Percentiles rank a stretch among this genome's conserved stretches.
These are phyloP conservation scores for Kryptolebias marmoratus DNA, from an alignment of 2,113 vertebrate species.

Conservation along the genomic window DNA sequence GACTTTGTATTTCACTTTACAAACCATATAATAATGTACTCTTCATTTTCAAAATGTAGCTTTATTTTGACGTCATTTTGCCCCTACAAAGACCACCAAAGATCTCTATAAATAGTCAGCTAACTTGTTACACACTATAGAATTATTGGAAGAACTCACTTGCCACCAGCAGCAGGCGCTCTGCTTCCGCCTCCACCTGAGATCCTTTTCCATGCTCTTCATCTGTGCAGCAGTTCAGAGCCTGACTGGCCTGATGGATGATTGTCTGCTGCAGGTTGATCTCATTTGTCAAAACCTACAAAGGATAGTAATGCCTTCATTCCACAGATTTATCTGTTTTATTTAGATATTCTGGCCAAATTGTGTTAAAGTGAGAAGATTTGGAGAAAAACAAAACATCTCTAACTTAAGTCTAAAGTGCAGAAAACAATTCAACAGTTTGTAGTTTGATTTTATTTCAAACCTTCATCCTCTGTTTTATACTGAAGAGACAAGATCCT, in stretches of 20 bases:
- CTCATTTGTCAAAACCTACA: slow-evolving; percentile 83
- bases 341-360: neutral
- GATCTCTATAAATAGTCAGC: too few relatives aligned
- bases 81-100: too few relatives aligned
- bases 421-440: neutral
- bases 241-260: slow-evolving; percentile 96
- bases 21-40: too few relatives aligned
- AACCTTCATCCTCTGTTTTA: slow-evolving; percentile 96
- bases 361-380: too few relatives aligned
- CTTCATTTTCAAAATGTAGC: too few relatives aligned
- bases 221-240: slow-evolving; percentile 95
- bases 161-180: slow-evolving; percentile 92
- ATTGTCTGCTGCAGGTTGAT: slow-evolving; percentile 95
- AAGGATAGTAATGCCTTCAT: neutral
- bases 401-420: too few relatives aligned
- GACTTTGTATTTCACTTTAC: too few relatives aligned
- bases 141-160: slow-evolving; percentile 79
- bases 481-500: slow-evolving; percentile 77
- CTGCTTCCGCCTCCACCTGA: slow-evolving; percentile 94
- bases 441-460: neutral
- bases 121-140: too few relatives aligned
- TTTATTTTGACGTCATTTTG: too few relatives aligned
- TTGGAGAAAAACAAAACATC: too few relatives aligned
- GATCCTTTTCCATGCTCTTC: slow-evolving; percentile 97
- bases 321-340: neutral